Base-by-base conservation (phyloP, 2,113 vertebrate genomes). In the Actenoides lindsayi region DNA sequence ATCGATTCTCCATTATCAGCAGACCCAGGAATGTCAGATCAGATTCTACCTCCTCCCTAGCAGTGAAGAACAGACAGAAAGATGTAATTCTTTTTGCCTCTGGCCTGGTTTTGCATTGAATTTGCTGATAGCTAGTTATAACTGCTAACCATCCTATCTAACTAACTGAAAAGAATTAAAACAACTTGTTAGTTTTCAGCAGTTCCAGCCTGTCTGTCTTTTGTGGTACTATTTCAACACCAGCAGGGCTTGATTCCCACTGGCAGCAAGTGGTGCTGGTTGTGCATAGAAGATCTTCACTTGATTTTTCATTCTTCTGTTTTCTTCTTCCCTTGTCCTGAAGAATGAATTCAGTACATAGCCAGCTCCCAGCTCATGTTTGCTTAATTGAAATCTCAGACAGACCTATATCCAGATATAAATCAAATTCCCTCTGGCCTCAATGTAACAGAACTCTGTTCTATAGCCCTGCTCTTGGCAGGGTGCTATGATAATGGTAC, bases 1-100 rank as follows among this genome's bases (percentile, higher is more conserved):
- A 51, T 53, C 86, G 96, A 89, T 98, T 98, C 95, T 98, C 98
- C 96, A 98, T 97, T 90, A 98, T 97, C 73, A 98, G 92, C 33
- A 98, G 92, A 33, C 98, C 98, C 95, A 98, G 95, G 93, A 98
- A 98, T 28, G 94, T 88, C 78, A 98, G 76, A 74, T 98, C 93
- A 60, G 95, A 97, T 94, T 98, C 98, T 14, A 97, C 90, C 60
- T 98, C 96, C 76, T 98, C 98, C 87, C 98, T 98, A 69, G 51
- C 24, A 91, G 27, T 37, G 53, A 35, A 81, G 85, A 82, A 67
- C 10, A 85, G 44, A 67, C 13, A 83, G 46, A 70, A 1, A 51
- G 9, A 23, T 82, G 59, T 59, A 53, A 62, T 71, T 83, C 23
- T 35, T 78, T 64, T 76, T 53, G 42, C 20, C n/a, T 51, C 64